These are phyloP conservation scores for Eremobia ochroleuca DNA, from an alignment of 2,888 invertebrate species.

Conservation along the genomic window DNA sequence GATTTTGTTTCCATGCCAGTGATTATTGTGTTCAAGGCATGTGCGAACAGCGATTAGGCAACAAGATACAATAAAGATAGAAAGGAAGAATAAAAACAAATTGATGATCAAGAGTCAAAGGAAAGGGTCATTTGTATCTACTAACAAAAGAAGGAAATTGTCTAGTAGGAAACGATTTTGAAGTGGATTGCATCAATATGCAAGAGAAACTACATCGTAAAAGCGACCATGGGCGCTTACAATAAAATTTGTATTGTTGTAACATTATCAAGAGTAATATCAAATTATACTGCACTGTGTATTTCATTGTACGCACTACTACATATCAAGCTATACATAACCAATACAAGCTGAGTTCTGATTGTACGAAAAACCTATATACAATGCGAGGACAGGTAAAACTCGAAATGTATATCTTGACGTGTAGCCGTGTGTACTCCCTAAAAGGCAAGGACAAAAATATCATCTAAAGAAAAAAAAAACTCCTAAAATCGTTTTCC, in stretches of 20 bases:
- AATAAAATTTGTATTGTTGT: neutral
- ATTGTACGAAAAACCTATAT: too few species aligned
- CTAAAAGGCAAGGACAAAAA: neutral
- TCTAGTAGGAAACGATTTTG: neutral
- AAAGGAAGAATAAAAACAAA: neutral
- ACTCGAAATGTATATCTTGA: too few species aligned
- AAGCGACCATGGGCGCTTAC: neutral
- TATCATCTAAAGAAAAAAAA: neutral
- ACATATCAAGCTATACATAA: too few species aligned
- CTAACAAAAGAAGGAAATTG: neutral
- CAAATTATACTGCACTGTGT: neutral
- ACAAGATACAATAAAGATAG: neutral
- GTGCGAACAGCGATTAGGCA: constrained; percentile 23
- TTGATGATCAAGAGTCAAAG: too few species aligned
- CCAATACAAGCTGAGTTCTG: too few species aligned
- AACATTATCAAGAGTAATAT: neutral
- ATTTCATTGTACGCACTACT: neutral
- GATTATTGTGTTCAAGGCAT: constrained; percentile 34
- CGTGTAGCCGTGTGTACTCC: too few species aligned
- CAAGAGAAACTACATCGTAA: neutral
- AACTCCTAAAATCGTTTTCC: neutral
- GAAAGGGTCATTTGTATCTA: neutral
- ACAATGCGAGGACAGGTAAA: too few species aligned
- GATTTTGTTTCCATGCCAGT: constrained; percentile 64
- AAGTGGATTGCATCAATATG: neutral